Conservation (phyloP, 2,888 invertebrate genomes). For the Apodemia duryi region DNA sequence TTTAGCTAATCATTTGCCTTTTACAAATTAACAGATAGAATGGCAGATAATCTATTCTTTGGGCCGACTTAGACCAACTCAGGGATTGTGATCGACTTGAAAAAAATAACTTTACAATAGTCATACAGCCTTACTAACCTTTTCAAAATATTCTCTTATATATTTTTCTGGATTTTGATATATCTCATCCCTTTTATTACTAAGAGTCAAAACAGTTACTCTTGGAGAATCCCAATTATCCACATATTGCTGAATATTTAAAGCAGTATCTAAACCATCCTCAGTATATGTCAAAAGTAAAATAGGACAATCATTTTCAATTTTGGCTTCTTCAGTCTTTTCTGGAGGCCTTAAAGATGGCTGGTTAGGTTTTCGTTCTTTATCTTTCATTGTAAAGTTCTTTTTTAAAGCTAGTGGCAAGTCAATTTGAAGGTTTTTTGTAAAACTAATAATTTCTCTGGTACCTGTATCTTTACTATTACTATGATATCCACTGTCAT, state of each 20-base stretch:
- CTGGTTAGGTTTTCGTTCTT: conserved; percentile 47
- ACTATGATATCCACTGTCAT: conserved; percentile 70
- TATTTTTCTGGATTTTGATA: conserved; percentile 76
- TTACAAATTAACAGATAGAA: no score
- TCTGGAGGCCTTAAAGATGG: conserved; percentile 38
- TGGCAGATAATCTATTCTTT: no score
- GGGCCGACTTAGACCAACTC: no score
- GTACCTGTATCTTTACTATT: conserved; percentile 48
- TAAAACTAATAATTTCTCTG: conserved; percentile 55
- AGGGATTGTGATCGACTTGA: no score
- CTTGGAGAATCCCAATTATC: conserved; percentile 59
- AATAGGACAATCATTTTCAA: conserved; percentile 50
- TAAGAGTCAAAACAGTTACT: conserved; percentile 62
- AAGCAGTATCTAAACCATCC: conserved; percentile 70
- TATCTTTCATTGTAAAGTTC: conserved; percentile 45
- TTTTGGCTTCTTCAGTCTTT: conserved; percentile 38
- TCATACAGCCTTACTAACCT: conserved; percentile 45
- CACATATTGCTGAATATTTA: conserved; percentile 68
- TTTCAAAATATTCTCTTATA: conserved; percentile 77
- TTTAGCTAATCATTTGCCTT: no score
- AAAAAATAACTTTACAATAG: neutral
- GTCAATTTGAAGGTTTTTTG: conserved; percentile 56
- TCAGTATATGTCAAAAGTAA: conserved; percentile 76
- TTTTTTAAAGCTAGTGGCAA: conserved; percentile 64
- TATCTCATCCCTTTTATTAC: conserved; percentile 70